Evolutionary conservation across 2,113 vertebrate genomes (phyloP).

Genomic region (Cryptoleucopteryx plumbea): DNA sequence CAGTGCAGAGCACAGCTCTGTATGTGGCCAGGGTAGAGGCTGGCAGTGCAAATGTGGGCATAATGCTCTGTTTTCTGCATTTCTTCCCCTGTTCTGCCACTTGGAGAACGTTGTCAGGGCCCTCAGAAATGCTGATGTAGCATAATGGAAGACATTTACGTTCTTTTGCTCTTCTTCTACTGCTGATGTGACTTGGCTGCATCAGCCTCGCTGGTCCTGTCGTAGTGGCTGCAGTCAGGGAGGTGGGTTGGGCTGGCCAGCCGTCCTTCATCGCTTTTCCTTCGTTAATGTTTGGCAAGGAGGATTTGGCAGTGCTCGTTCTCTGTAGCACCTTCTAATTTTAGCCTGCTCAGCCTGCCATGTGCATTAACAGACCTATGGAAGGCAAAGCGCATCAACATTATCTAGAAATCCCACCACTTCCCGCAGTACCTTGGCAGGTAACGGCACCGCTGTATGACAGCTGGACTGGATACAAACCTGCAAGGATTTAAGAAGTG

Average conservation of each 20-base stretch:
- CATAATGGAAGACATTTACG: not conserved
- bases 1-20: not conserved
- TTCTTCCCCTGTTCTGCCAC: not conserved
- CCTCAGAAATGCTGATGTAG: not conserved
- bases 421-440: not conserved
- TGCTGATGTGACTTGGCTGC: not conserved
- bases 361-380: not conserved
- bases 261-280: not conserved
- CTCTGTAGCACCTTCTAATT: not conserved
- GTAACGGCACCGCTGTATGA: rapidly evolving
- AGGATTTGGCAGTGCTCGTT: not conserved
- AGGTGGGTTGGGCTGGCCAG: not conserved
- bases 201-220: not conserved
- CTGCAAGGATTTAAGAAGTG: not conserved
- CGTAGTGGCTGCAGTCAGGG: not conserved
- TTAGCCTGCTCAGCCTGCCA: not conserved
- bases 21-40: rapidly evolving
- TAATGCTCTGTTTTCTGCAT: not conserved
- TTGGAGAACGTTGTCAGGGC: not conserved
- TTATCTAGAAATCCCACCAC: not conserved
- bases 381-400: not conserved
- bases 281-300: not conserved
- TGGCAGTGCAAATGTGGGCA: not conserved
- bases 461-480: not conserved
- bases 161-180: not conserved